Evolutionary conservation across 2,797 vertebrate genomes (phyloP), one percentile per base, ranked within the genome.

Genomic region (Muraenolepis orangiensis): DNA sequence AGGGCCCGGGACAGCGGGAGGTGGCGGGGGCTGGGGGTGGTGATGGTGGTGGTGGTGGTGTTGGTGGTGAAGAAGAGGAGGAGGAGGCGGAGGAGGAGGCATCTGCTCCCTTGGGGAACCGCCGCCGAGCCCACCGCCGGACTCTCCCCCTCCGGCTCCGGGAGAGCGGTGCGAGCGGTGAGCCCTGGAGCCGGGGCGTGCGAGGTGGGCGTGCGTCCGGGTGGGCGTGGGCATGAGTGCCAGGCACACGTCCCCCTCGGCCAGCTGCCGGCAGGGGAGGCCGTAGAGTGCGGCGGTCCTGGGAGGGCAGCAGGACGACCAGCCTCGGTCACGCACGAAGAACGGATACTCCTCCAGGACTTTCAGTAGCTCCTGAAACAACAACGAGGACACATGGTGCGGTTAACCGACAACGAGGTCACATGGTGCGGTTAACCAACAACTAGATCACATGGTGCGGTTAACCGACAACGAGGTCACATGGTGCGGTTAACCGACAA

Each of bases 311-410:
- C 94, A 95, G 69, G 94, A 95, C 83, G 94, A 94, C 94, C 94
- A 95, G 84, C 94, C 94, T 42, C 77, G 88, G 83, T 93, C 91
- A 82, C 89, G 88, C 74, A 95, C 94, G 80, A 95, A 95, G 86
- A 95, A 95, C 0, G 94, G 94, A 81, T 94, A 95, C 91, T 95
- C 94, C 80, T 92, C 92, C 90, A 95, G 90, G 84, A 95, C 94
- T 80, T 92, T 94, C 84, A 95, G 91, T 84, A 92, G 85, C 93
- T 95, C 94, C 94, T 95, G 82, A 72, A 88, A 72, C 82, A 86
- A 84, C 73, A 87, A 74, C n/a, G 70, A 28, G 20, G 77, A 20
- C 23, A 6, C 12, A 31, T 18, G 42, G 42, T 46, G 42, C 6
- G 6, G 4, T 46, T 46, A 18, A 20, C n/a, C n/a, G n/a, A 20